Evolutionary conservation across 2,797 vertebrate species (phyloP).

Genomic region (Micropoecilia bifurca): DNA sequence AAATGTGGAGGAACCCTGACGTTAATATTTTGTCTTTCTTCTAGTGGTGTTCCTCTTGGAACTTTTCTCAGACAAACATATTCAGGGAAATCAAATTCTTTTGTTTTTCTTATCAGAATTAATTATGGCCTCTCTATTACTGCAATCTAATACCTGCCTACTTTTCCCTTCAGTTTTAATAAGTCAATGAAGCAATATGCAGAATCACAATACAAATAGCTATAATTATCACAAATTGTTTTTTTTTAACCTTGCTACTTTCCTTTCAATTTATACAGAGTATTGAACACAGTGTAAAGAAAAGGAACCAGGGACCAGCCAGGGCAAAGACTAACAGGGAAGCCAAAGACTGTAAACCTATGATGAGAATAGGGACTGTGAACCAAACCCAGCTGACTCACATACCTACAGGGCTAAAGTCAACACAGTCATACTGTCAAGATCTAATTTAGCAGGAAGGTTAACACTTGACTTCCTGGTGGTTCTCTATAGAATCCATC

Average conservation of each 20-base stretch:
- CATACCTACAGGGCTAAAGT: background rate
- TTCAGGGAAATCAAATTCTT: background rate
- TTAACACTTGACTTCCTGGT: background rate
- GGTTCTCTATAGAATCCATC: background rate
- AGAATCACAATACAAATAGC: background rate
- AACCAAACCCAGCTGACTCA: background rate
- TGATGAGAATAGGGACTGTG: background rate
- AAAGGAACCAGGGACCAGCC: background rate
- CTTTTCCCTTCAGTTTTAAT: background rate
- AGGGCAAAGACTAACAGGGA: background rate
- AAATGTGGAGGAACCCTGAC: background rate
- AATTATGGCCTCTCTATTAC: background rate
- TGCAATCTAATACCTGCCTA: background rate
- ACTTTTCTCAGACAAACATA: background rate
- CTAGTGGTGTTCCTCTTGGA: background rate
- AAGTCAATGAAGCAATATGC: background rate
- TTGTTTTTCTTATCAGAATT: background rate
- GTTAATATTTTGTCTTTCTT: background rate
- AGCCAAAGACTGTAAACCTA: background rate
- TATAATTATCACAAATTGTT: background rate
- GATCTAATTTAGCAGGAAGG: slow-evolving; percentile 5
- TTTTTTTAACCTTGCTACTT: background rate
- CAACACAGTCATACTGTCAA: background rate
- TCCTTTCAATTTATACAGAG: background rate
- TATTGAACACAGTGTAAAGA: background rate